Evolutionary conservation across 2,797 vertebrate genomes (phyloP).

Genomic region (Gallinago solitaria): DNA sequence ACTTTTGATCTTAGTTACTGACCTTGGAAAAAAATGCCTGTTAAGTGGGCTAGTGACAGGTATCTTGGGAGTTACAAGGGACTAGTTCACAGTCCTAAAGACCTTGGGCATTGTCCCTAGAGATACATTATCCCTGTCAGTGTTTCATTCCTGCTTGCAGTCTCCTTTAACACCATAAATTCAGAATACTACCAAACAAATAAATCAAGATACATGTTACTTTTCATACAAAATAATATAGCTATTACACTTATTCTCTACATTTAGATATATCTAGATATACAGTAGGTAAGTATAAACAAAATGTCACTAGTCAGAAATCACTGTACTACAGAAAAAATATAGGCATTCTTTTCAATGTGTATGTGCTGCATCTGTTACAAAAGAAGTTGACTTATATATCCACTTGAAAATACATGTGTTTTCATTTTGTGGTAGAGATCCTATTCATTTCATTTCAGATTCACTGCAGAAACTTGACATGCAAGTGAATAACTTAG

Average conservation of each 20-base stretch:
- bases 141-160: background rate
- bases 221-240: background rate
- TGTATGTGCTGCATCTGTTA: background rate
- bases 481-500: slow-evolving; percentile 19
- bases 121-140: background rate
- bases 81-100: background rate
- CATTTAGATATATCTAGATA: background rate
- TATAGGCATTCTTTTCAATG: background rate
- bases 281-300: background rate
- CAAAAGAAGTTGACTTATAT: slow-evolving; percentile 5
- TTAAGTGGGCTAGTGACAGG: background rate
- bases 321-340: background rate
- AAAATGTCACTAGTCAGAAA: background rate
- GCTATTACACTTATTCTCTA: background rate
- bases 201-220: background rate
- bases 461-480: slow-evolving; percentile 35
- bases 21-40: background rate
- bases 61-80: background rate
- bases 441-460: slow-evolving; percentile 37
- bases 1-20: background rate
- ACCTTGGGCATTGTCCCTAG: background rate
- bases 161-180: background rate
- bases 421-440: slow-evolving; percentile 45
- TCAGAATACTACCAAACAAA: background rate
- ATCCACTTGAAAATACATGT: background rate